phyloP scores from a whole-genome alignment of 2,113 vertebrate species.

The Aix galericulata region DNA sequence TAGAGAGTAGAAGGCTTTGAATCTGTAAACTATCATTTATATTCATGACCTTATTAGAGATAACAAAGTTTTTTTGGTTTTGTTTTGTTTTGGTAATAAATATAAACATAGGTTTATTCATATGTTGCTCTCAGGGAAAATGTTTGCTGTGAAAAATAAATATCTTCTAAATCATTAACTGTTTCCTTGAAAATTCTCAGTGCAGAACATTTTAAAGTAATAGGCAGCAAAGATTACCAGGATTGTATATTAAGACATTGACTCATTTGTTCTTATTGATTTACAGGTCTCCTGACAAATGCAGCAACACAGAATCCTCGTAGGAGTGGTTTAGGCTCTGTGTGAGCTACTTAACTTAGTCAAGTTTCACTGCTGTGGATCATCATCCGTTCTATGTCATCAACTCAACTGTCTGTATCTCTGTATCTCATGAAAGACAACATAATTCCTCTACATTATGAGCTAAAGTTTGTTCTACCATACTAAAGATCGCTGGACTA shows the following conservation, averaged over 20 bases:
- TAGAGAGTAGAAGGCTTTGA: background rate
- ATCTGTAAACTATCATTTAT: background rate
- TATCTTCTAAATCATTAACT: conserved; percentile 19
- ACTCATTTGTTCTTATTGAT: conserved; percentile 74
- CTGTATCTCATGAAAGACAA: conserved; percentile 80
- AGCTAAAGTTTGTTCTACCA: conserved; percentile 68
- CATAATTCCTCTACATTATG: conserved; percentile 72
- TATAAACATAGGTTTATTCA: background rate
- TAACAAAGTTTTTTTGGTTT: background rate
- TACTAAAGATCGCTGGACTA: conserved; percentile 65
- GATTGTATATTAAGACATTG: conserved; percentile 48
- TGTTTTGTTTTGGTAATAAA: background rate
- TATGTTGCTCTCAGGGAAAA: background rate
- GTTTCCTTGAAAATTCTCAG: conserved; percentile 20
- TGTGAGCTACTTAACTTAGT: conserved; percentile 75
- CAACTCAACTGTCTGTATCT: conserved; percentile 78
- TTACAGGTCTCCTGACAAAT: conserved; percentile 94
- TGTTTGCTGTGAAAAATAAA: background rate
- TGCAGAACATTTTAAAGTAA: conserved; percentile 38
- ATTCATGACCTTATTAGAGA: background rate
- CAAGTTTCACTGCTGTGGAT: conserved; percentile 78
- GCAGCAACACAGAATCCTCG: conserved; percentile 76
- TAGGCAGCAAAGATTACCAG: conserved; percentile 27
- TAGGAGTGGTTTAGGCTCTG: conserved; percentile 80
- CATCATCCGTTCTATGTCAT: conserved; percentile 75